Base-by-base conservation (phyloP, 2,888 invertebrate genomes). In the Yponomeuta plumbellus region DNA sequence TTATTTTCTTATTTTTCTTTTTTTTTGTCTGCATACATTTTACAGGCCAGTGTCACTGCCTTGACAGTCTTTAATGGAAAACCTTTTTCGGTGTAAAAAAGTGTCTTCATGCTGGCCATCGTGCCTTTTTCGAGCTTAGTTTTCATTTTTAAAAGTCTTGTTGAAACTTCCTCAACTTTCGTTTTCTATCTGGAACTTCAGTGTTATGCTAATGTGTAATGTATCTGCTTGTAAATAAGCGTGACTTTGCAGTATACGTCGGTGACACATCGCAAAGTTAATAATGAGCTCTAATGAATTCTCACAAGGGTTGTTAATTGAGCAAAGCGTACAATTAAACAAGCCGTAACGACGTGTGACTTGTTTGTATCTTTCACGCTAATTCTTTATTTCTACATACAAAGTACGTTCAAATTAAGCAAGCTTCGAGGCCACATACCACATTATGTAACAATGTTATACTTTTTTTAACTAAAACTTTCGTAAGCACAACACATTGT, bases 291-390 rank as follows among this genome's bases (percentile, higher is more conserved):
- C 67, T 69, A 67, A 71, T 69, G 68, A 69, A 69, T 70, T 69
- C 66, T 63, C 67, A 66, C 66, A 68, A 70, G 70, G 71, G 71
- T 69, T 70, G 71, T 69, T 74, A 74, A 74, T 74, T 71, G 70
- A 71, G 69, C 70, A 67, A 72, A 70, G 69, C 68, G 69, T 68
- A 68, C 72, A 70, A 71, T 72, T 70, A 70, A 70, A 71, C 63
- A 44, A 44, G 44, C 44, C 44, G 21, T 44, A 63, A 61, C 22
- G 63, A 52, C 63, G 56, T 23, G 65, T 69, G 66, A 66, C 69
- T 64, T 65, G 66, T 65, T 64, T 39, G 66, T 52, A 13, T 52
- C 44, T 52, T 4, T 13, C 44, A 52, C 44, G 44, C 44, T 52
- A 52, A 52, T 52, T 52, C 44, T 52, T 52, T 52, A 52, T 13